Evolutionary conservation across 92 coral and sea anemone species (phyloP).

Genomic region (Ricordea florida): DNA sequence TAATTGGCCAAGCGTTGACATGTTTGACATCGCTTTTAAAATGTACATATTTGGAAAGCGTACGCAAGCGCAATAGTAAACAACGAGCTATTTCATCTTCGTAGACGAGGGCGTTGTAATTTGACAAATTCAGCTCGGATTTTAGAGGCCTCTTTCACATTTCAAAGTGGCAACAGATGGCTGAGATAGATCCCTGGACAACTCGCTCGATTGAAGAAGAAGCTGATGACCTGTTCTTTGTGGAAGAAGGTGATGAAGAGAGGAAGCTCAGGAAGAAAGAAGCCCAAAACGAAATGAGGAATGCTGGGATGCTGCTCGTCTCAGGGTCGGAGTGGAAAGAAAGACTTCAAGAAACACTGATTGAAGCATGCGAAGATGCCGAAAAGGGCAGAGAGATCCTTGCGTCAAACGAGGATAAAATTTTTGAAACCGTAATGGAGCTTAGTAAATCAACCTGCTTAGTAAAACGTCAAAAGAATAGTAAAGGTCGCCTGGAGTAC

Average conservation of each 20-base stretch:
- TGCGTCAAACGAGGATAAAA: not conserved
- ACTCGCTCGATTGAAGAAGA: too few species aligned
- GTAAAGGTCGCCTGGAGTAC: not conserved
- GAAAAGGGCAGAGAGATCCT: not conserved
- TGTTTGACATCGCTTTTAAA: too few species aligned
- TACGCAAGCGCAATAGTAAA: too few species aligned
- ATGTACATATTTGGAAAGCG: too few species aligned
- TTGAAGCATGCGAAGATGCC: not conserved
- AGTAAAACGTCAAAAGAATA: not conserved
- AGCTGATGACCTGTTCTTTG: not conserved
- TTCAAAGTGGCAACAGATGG: too few species aligned
- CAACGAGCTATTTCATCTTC: too few species aligned
- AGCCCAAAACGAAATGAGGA: not conserved
- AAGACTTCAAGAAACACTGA: not conserved
- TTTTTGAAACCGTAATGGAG: not conserved
- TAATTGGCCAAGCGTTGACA: too few species aligned
- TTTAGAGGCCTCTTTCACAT: too few species aligned
- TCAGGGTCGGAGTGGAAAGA: not conserved
- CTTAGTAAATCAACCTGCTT: not conserved
- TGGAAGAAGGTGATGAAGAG: not conserved
- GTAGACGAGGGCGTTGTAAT: too few species aligned
- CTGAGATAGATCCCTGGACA: too few species aligned
- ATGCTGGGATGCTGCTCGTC: not conserved
- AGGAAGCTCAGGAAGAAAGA: not conserved
- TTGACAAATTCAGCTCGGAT: too few species aligned